Conservation (phyloP, 2,797 vertebrate genomes). For the Platalea minor region DNA sequence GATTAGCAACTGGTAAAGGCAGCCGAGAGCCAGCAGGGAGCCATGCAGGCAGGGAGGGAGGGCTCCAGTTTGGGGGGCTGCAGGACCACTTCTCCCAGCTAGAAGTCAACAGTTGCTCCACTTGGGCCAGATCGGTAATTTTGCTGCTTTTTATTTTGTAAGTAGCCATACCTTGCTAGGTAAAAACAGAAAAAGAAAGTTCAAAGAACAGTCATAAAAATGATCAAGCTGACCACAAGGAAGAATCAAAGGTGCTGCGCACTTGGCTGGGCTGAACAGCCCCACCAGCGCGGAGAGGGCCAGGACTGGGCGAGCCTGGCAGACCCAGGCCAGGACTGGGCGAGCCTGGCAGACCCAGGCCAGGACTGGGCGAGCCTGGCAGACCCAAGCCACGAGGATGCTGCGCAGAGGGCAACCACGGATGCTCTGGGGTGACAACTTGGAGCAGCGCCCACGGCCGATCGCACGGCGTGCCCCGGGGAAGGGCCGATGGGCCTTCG, state of each 20-base stretch:
- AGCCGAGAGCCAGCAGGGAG: neutral
- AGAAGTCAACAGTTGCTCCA: neutral
- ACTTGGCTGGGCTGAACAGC: no score
- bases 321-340: neutral
- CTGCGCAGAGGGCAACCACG: fast-evolving
- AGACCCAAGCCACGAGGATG: neutral
- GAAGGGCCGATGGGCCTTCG: neutral
- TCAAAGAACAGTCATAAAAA: neutral
- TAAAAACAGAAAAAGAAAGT: neutral
- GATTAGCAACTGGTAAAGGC: neutral
- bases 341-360: neutral
- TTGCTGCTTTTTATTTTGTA: neutral
- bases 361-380: neutral
- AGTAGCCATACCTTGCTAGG: neutral
- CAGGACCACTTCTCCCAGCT: neutral
- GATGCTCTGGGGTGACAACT: neutral
- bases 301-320: neutral
- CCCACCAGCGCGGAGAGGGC: neutral
- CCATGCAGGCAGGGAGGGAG: neutral
- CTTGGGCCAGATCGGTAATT: neutral
- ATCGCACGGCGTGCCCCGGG: fast-evolving
- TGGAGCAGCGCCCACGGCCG: fast-evolving
- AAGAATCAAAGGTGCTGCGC: neutral
- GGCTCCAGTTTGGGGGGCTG: fast-evolving
- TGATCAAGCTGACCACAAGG: fast-evolving